Conservation (phyloP, 2,113 vertebrate species). For the Platysteira castanea region DNA sequence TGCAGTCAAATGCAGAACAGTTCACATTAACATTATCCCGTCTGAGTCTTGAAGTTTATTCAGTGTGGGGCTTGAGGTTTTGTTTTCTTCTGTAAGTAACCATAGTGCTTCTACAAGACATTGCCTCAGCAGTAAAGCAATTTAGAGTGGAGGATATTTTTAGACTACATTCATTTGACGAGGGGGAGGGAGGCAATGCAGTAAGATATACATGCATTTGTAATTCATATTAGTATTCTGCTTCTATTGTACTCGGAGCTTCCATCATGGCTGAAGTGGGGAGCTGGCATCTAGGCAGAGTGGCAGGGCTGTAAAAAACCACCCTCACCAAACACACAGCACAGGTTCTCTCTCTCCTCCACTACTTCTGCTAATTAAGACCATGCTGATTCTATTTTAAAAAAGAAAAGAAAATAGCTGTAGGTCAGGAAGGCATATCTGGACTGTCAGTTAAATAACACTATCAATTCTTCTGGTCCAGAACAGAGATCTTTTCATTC, state of each 20-base stretch:
- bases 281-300: conserved; percentile 53
- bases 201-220: conserved; percentile 70
- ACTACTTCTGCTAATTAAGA: conserved; percentile 27
- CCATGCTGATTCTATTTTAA: neutral
- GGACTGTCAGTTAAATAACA: neutral
- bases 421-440: neutral
- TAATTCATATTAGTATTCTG: conserved; percentile 76
- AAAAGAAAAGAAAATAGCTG: neutral
- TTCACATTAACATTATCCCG: neutral
- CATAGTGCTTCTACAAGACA: neutral
- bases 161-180: conserved; percentile 69
- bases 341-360: neutral
- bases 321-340: neutral
- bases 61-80: neutral
- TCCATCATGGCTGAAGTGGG: conserved; percentile 63
- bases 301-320: conserved; percentile 13
- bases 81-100: neutral
- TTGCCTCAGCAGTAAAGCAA: conserved; percentile 62
- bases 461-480: conserved; percentile 28
- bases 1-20: neutral
- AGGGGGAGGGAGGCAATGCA: conserved; percentile 43
- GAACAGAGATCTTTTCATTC: conserved; percentile 45
- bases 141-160: conserved; percentile 68
- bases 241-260: conserved; percentile 68
- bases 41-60: neutral